Conservation (phyloP, 2,888 invertebrate species). For the Rhaphigaster nebulosa region DNA sequence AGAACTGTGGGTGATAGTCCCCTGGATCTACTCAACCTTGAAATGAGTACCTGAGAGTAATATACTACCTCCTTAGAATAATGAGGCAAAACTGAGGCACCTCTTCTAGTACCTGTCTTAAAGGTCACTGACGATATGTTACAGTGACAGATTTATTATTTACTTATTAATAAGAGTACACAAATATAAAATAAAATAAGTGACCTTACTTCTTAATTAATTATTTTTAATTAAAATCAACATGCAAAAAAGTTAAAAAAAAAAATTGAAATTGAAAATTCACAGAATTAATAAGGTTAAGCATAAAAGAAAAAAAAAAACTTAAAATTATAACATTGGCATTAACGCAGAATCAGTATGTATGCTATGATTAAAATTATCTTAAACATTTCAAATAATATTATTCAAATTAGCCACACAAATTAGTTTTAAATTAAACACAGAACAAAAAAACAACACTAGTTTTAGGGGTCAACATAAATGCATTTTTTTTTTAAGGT, state of each 20-base stretch:
- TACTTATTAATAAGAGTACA: neutral
- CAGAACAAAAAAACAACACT: neutral
- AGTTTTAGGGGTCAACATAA: too few relatives aligned
- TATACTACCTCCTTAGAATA: too few relatives aligned
- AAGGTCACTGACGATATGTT: too few relatives aligned
- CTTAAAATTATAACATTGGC: too few relatives aligned
- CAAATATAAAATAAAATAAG: neutral
- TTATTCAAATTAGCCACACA: neutral
- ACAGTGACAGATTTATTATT: neutral
- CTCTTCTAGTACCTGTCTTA: too few relatives aligned
- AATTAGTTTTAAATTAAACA: neutral
- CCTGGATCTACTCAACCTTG: too few relatives aligned
- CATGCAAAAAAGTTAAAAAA: conserved; percentile 9
- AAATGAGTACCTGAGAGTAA: too few relatives aligned
- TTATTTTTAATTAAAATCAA: neutral
- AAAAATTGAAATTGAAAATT: neutral
- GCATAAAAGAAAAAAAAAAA: neutral
- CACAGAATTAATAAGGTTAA: neutral
- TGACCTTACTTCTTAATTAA: neutral
- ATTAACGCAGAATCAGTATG: too few relatives aligned
- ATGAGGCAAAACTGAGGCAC: too few relatives aligned
- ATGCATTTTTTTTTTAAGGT: too few relatives aligned
- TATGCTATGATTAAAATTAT: neutral
- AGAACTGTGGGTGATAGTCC: too few relatives aligned
- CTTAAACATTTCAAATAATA: neutral